phyloP scores from a whole-genome alignment of 2,888 invertebrate species.

The Agonopterix heracliana region DNA sequence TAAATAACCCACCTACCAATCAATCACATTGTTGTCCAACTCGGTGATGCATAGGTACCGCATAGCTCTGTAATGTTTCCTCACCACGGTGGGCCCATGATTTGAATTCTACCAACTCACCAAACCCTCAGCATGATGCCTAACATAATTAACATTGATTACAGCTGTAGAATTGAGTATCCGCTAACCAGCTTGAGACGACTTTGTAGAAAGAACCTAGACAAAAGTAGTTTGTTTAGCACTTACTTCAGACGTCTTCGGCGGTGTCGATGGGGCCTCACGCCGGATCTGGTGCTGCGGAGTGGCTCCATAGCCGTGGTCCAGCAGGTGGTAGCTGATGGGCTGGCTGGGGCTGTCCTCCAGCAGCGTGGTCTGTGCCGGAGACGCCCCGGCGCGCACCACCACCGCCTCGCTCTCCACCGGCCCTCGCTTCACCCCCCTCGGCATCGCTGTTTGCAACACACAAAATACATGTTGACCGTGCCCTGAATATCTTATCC shows the following conservation, averaged over 20 bases:
- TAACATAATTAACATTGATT: too few relatives aligned
- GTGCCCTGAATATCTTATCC: slow-evolving; percentile 22
- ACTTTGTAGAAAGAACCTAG: too few relatives aligned
- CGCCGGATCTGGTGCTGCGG: slow-evolving; percentile 81
- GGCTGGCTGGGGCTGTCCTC: slow-evolving; percentile 72
- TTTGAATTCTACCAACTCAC: too few relatives aligned
- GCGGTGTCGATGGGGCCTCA: slow-evolving; percentile 71
- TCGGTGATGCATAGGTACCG: too few relatives aligned
- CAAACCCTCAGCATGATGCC: too few relatives aligned
- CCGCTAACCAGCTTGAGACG: too few relatives aligned
- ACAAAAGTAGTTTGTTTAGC: not conserved
- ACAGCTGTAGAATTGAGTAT: too few relatives aligned
- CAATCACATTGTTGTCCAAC: too few relatives aligned
- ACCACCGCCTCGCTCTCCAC: slow-evolving; percentile 72
- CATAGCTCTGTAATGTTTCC: too few relatives aligned
- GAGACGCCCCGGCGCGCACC: slow-evolving; percentile 69
- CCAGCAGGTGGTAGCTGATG: slow-evolving; percentile 85
- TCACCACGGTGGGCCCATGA: too few relatives aligned
- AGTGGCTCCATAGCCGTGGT: slow-evolving; percentile 91
- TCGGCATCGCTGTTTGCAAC: slow-evolving; percentile 73
- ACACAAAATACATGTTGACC: slow-evolving; percentile 21
- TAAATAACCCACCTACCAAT: too few relatives aligned
- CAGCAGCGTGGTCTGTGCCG: slow-evolving; percentile 71
- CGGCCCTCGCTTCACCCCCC: slow-evolving; percentile 76
- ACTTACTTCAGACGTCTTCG: slow-evolving; percentile 76